Evolutionary conservation across 2,113 vertebrate genomes (phyloP), one percentile per base, ranked within the genome.

Genomic region (Sinocyclocheilus grahami): DNA sequence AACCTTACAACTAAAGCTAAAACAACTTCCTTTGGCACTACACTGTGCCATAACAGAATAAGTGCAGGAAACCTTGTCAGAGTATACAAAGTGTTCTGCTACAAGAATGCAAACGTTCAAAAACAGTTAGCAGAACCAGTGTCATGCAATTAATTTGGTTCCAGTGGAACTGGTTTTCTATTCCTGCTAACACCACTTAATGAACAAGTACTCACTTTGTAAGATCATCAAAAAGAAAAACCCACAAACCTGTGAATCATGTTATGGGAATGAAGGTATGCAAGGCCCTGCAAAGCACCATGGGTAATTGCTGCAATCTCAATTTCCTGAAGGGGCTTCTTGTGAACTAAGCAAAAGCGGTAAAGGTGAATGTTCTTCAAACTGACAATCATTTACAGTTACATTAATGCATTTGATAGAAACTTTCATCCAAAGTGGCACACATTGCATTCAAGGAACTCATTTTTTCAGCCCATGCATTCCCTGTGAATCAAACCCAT

Each of bases 231-330:
- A 16, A 46, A 42, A 42, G 42, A 46, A 46, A 62, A 42, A 5
- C 2, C 18, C 33, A 48, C 84, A 89, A 86, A 97, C 97, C 97
- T 97, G 93, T 97, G 97, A 90, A 98, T 98, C 97, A 97, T 97
- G 89, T 97, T 98, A 93, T 98, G 97, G 55, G 96, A 96, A 89
- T 98, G 97, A 86, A 98, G 95, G 91, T 97, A 98, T 42, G 97
- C 97, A 91, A 98, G 93, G 53, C 97, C 97, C 92, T 97, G 96
- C 91, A 98, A 95, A 82, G 97, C 97, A 90, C 97, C 97, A 3
- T 98, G 97, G 63, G 97, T 97, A 86, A 98, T 97, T 90, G 97
- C 97, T 84, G 97, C 97, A 60, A 98, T 98, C 91, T 98, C 97
- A 39, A 97, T 94, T 92, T 98, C 97, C 92, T 97, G 96, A 87